These are phyloP conservation scores for Nanger granti DNA, from an alignment of 2,113 vertebrate genomes.

Conservation along the genomic window DNA sequence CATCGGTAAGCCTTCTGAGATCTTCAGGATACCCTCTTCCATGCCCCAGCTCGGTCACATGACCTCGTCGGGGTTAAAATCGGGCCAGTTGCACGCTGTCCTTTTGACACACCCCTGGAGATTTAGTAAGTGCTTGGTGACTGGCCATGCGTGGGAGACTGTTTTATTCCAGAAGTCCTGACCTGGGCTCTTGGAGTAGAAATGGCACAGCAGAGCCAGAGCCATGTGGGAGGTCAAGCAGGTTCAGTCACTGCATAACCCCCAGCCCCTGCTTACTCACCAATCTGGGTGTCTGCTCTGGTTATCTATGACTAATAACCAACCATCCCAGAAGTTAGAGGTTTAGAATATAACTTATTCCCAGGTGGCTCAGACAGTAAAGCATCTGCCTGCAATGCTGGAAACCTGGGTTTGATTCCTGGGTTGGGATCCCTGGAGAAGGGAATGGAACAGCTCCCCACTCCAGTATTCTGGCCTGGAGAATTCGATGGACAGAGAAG, in stretches of 20 bases:
- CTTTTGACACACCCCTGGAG: background rate
- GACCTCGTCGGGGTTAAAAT: background rate
- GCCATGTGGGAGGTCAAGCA: background rate
- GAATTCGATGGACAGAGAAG: background rate
- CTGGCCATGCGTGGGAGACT: background rate
- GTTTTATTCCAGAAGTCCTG: background rate
- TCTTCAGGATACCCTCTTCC: background rate
- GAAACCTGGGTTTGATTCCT: background rate
- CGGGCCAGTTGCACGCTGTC: background rate
- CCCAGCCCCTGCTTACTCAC: background rate
- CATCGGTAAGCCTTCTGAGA: constrained; percentile 82
- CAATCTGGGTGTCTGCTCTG: background rate
- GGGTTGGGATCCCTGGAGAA: background rate
- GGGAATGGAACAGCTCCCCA: background rate
- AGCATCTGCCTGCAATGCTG: background rate
- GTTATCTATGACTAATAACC: background rate
- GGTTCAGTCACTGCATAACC: background rate
- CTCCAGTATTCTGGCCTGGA: background rate
- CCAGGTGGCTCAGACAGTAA: background rate
- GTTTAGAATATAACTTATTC: background rate
- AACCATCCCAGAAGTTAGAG: background rate
- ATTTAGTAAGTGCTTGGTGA: background rate
- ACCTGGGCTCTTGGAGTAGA: background rate
- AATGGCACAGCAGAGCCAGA: background rate
- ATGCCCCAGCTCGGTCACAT: background rate